Evolutionary conservation across 2,113 vertebrate species (phyloP).

Genomic region (Burhinus oedicnemus): DNA sequence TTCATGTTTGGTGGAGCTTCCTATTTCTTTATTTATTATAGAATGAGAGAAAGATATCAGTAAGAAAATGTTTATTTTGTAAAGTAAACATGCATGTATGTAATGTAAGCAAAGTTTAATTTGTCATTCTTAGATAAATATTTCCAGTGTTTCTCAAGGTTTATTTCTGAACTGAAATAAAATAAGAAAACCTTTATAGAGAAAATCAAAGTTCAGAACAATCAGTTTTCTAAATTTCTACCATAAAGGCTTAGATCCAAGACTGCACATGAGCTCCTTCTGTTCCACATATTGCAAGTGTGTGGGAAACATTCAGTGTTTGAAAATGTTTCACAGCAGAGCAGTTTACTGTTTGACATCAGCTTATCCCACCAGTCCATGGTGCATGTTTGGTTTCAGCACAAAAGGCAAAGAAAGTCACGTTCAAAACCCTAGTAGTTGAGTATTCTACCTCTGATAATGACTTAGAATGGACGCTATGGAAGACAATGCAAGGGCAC

Average conservation of each 20-base stretch:
- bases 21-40: not conserved
- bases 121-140: not conserved
- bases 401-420: not conserved
- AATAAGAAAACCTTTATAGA: not conserved
- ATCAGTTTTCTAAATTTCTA: not conserved
- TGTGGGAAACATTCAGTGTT: not conserved
- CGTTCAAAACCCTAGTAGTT: not conserved
- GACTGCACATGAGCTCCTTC: not conserved
- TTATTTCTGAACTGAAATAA: not conserved
- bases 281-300: not conserved
- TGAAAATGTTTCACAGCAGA: not conserved
- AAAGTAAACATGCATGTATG: not conserved
- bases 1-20: not conserved
- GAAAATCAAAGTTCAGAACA: not conserved
- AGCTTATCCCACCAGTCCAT: not conserved
- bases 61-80: not conserved
- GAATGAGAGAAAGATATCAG: not conserved
- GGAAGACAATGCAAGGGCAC: rapidly evolving
- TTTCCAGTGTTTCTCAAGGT: not conserved
- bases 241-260: not conserved
- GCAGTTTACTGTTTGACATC: not conserved
- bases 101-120: not conserved
- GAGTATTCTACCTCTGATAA: not conserved
- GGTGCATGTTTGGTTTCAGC: not conserved
- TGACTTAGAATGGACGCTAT: not conserved